Evolutionary conservation across 37 sponge, comb jelly and placozoan genomes (phyloP).

Genomic region (Halichondria panicea): DNA sequence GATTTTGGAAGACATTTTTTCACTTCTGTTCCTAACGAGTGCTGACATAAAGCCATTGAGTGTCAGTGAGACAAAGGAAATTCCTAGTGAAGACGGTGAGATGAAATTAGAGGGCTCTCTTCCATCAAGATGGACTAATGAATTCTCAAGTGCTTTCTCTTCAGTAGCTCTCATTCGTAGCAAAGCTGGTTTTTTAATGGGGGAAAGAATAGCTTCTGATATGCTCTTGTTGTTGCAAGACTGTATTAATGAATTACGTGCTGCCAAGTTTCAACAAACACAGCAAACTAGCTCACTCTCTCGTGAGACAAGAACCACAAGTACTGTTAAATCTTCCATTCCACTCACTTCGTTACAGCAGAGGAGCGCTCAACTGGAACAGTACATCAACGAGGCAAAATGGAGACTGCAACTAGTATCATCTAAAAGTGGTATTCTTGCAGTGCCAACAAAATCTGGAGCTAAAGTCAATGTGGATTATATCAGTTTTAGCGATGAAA

Average conservation of each 20-base stretch:
- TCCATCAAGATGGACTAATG: no score
- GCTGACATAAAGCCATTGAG: conserved; percentile 40
- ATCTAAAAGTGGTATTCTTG: conserved; percentile 30
- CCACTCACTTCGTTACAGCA: conserved; percentile 46
- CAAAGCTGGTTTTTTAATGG: conserved; percentile 50
- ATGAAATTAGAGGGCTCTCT: neutral
- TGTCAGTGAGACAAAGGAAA: neutral
- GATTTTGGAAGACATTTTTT: conserved; percentile 90
- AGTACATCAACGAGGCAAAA: conserved; percentile 85
- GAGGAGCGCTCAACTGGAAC: conserved; percentile 66
- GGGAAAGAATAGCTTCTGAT: conserved; percentile 42
- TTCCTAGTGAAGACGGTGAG: neutral
- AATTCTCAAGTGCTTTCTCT: neutral
- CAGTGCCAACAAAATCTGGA: neutral
- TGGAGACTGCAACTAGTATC: conserved; percentile 89
- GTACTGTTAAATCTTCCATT: conserved; percentile 54
- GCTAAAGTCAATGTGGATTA: neutral
- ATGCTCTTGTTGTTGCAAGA: conserved; percentile 66
- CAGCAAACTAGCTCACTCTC: conserved; percentile 12
- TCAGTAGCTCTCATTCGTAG: conserved; percentile 39
- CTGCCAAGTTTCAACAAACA: conserved; percentile 37
- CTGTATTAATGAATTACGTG: conserved; percentile 48
- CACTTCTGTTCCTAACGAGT: conserved; percentile 80
- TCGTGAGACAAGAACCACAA: neutral
- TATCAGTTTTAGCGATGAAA: conserved; percentile 22